Conservation (phyloP, 2,113 vertebrate species). For the Cochlearius cochlearius region DNA sequence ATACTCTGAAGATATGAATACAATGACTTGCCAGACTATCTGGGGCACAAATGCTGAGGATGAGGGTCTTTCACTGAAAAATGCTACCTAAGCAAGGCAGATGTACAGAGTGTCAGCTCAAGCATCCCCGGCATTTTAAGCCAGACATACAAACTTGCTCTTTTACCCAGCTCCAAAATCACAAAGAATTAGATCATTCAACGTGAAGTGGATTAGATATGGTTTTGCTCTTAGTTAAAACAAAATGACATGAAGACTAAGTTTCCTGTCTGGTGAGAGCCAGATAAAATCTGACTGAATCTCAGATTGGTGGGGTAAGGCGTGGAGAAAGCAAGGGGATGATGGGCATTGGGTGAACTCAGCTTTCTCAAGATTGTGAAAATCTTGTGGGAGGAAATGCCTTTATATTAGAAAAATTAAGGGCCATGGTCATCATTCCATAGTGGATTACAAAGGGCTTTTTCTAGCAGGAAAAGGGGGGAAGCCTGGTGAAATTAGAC, state of each 20-base stretch:
- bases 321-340: not conserved
- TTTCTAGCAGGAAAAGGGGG: not conserved
- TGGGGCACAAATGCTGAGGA: not conserved
- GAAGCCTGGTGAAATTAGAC: not conserved
- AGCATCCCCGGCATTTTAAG: not conserved
- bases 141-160: not conserved
- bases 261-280: not conserved
- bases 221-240: not conserved
- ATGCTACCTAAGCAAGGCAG: not conserved
- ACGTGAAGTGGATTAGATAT: not conserved
- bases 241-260: not conserved
- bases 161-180: not conserved
- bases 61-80: not conserved
- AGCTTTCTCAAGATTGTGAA: not conserved
- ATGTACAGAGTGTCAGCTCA: not conserved
- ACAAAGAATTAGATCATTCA: not conserved
- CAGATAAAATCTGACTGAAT: not conserved
- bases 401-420: not conserved
- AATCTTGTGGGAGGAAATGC: not conserved
- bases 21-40: not conserved
- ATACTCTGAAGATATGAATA: not conserved
- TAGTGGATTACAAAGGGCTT: not conserved
- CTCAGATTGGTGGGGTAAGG: not conserved
- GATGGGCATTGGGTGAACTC: not conserved
- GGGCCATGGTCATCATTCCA: not conserved